Percentiles rank a stretch among this genome's conserved stretches.
Conservation (phyloP, 2,113 vertebrate genomes). For the Porphyrio hochstetteri region DNA sequence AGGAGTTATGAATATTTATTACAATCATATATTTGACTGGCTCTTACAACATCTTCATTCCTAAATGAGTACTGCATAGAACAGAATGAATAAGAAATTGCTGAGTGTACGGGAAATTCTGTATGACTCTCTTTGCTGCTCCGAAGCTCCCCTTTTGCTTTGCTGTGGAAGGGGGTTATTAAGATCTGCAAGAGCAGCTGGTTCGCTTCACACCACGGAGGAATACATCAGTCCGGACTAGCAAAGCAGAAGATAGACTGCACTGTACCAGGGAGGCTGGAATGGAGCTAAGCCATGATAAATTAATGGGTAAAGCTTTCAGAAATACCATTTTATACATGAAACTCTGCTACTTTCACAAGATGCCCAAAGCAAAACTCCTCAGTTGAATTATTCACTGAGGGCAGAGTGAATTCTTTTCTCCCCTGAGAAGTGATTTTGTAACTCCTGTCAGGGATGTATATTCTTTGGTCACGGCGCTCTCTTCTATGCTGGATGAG, state of each 20-base stretch:
- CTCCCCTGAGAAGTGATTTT: not conserved
- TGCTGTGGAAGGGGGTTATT: not conserved
- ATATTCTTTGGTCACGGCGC: not conserved
- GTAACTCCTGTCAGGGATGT: not conserved
- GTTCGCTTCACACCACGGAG: not conserved
- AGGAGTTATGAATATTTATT: not conserved
- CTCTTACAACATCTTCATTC: not conserved
- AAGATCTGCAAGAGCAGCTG: constrained; percentile 20
- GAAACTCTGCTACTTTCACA: constrained; percentile 28
- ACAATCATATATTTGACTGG: not conserved
- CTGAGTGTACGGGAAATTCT: constrained; percentile 3
- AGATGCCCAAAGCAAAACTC: constrained; percentile 48
- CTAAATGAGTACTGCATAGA: not conserved
- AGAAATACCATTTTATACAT: constrained; percentile 37
- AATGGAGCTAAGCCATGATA: constrained; percentile 37
- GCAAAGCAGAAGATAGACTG: constrained; percentile 10
- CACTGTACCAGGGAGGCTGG: not conserved
- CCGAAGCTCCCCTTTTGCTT: not conserved
- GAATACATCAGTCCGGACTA: not conserved
- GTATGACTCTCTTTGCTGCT: not conserved
- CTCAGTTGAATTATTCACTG: constrained; percentile 60
- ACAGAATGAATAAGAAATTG: not conserved
- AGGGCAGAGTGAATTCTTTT: constrained; percentile 3
- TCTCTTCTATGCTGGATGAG: not conserved
- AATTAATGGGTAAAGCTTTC: constrained; percentile 60